Conservation (phyloP, 1,140 invertebrate genomes). For the Drosophila kepulauana region DNA sequence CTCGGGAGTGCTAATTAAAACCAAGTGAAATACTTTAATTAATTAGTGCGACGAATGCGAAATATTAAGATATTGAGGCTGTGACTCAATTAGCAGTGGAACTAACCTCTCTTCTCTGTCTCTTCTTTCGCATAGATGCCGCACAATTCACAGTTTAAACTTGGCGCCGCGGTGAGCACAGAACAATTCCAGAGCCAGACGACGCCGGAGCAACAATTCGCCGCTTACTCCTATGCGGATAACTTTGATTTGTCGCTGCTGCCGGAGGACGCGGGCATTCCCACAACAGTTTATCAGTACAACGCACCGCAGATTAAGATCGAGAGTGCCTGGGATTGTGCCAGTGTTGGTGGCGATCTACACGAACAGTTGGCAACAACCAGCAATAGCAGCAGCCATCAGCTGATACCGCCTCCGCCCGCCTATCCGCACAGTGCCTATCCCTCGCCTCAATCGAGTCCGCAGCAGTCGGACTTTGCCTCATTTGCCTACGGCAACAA, state of each 20-base stretch:
- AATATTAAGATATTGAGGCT: constrained; percentile 15
- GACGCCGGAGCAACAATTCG: constrained; percentile 87
- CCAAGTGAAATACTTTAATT: constrained; percentile 25
- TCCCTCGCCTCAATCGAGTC: constrained; percentile 81
- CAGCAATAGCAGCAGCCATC: constrained; percentile 35
- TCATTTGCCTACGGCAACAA: constrained; percentile 58
- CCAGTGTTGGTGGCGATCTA: constrained; percentile 13
- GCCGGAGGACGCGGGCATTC: constrained; percentile 86
- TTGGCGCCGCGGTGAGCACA: constrained; percentile 59
- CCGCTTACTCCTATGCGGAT: constrained; percentile 88
- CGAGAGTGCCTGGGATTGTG: constrained; percentile 71
- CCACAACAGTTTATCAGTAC: constrained; percentile 78
- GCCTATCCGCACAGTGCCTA: constrained; percentile 77
- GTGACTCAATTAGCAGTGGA: constrained; percentile 49
- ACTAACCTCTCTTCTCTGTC: background rate
- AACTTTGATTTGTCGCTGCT: constrained; percentile 91
- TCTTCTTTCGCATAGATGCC: constrained; percentile 90
- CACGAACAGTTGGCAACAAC: constrained; percentile 42
- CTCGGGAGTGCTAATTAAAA: constrained; percentile 41
- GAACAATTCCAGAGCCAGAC: constrained; percentile 58
- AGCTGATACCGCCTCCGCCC: constrained; percentile 72
- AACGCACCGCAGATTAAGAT: constrained; percentile 82
- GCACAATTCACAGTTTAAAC: constrained; percentile 92
- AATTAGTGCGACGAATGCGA: constrained; percentile 32
- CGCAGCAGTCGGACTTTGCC: constrained; percentile 75